Evolutionary conservation across 2,888 invertebrate genomes (phyloP).

Genomic region (Drosophila nr. perissopoda): DNA sequence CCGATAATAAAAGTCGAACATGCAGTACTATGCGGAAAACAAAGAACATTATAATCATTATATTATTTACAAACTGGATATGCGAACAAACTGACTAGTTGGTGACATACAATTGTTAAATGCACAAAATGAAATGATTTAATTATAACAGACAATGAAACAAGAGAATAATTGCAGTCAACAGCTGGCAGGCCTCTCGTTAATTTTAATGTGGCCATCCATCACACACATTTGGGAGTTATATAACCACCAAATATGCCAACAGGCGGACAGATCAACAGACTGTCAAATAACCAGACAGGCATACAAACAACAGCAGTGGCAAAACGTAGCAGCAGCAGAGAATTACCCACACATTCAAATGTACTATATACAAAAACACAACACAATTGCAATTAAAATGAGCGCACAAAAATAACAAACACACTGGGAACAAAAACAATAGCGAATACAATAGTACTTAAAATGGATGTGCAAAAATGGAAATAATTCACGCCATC

Average conservation of each 20-base stretch:
- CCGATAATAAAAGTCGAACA: constrained; percentile 69
- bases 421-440: constrained; percentile 51
- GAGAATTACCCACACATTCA: constrained; percentile 27
- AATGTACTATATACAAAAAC: constrained; percentile 37
- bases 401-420: constrained; percentile 59
- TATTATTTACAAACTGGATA: constrained; percentile 39
- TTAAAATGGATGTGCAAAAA: constrained; percentile 58
- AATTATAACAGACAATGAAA: constrained; percentile 80
- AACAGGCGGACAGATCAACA: constrained; percentile 31
- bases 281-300: constrained; percentile 26
- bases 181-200: constrained; percentile 47
- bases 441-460: constrained; percentile 21
- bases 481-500: constrained; percentile 68
- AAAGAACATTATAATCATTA: constrained; percentile 49
- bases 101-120: constrained; percentile 70
- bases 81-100: constrained; percentile 23
- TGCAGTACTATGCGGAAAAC: constrained; percentile 30
- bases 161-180: constrained; percentile 69
- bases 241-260: constrained; percentile 52
- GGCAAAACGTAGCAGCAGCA: constrained; percentile 32
- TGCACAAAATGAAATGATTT: constrained; percentile 78
- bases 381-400: constrained; percentile 76
- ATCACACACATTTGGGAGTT: constrained; percentile 49
- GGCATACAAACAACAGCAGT: constrained; percentile 13
- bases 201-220: constrained; percentile 53